Percentiles rank a stretch among this genome's conserved stretches.
Conservation (phyloP, 1,140 invertebrate species). For the Tenebrio molitor region DNA sequence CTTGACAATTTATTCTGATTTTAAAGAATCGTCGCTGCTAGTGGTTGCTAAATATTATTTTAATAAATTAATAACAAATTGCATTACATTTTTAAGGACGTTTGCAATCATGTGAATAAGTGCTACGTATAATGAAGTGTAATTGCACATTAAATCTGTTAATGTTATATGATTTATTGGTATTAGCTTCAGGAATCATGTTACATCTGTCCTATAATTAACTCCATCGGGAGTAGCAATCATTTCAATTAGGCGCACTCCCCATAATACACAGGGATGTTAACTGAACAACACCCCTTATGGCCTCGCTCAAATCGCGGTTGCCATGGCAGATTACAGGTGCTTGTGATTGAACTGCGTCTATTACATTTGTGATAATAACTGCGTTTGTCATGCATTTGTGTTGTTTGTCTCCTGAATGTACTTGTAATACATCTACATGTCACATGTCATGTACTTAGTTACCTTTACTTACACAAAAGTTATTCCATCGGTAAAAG, state of each 20-base stretch:
- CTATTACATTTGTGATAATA: background rate
- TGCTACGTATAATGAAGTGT: constrained; percentile 55
- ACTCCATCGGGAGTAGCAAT: constrained; percentile 63
- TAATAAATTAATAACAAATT: too few species aligned
- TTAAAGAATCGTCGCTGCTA: too few species aligned
- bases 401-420: too few species aligned
- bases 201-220: constrained; percentile 65
- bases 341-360: constrained; percentile 35
- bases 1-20: too few species aligned
- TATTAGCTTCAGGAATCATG: constrained; percentile 54
- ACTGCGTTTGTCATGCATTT: background rate
- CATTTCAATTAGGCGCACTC: constrained; percentile 61
- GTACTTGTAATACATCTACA: too few species aligned
- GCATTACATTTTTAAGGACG: too few species aligned
- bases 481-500: too few species aligned
- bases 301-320: constrained; percentile 18
- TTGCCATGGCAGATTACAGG: constrained; percentile 40
- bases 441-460: too few species aligned
- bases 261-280: constrained; percentile 38
- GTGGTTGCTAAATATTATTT: too few species aligned
- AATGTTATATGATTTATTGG: constrained; percentile 59
- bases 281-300: constrained; percentile 40
- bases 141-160: constrained; percentile 61
- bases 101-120: too few species aligned
- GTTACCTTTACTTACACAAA: too few species aligned